Conservation (phyloP, 2,113 vertebrate genomes). For the Bungarus multicinctus region DNA sequence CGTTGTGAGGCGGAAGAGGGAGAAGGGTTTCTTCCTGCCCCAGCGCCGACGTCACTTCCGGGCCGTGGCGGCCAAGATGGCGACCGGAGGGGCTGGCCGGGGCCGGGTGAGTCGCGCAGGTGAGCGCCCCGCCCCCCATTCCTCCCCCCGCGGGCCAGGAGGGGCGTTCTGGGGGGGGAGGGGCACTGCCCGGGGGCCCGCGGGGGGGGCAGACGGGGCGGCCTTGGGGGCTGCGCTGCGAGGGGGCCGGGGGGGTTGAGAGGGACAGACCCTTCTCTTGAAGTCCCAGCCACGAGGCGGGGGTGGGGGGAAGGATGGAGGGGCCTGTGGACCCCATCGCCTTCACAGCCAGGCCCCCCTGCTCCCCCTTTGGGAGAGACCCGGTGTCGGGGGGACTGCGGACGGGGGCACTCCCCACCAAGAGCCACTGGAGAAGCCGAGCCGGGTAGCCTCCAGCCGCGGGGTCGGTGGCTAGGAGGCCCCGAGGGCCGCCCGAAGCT, state of each 20-base stretch:
- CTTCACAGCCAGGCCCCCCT: too few relatives aligned
- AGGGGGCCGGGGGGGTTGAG: background rate
- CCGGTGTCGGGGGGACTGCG: too few relatives aligned
- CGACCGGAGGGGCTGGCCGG: slow-evolving; percentile 62
- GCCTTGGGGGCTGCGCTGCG: background rate
- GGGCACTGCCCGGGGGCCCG: background rate
- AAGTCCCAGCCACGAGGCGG: background rate
- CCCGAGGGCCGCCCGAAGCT: too few relatives aligned
- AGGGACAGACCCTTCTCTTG: background rate
- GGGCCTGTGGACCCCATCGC: too few relatives aligned
- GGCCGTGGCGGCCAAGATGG: slow-evolving; percentile 68
- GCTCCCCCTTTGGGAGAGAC: too few relatives aligned
- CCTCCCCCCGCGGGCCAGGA: background rate
- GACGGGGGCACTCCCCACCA: too few relatives aligned
- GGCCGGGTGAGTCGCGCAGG: slow-evolving; percentile 44
- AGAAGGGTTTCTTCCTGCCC: background rate
- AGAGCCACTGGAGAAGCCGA: too few relatives aligned
- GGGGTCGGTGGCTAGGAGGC: too few relatives aligned
- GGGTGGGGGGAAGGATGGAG: background rate
- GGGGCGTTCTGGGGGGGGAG: background rate
- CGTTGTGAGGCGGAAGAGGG: background rate
- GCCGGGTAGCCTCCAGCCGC: too few relatives aligned
- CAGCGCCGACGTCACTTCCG: slow-evolving; percentile 47
- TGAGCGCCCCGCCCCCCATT: slow-evolving; percentile 9
- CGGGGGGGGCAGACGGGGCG: background rate